These are phyloP conservation scores for Ganaspis sp. DNA, from an alignment of 1,140 invertebrate species.

Conservation along the genomic window DNA sequence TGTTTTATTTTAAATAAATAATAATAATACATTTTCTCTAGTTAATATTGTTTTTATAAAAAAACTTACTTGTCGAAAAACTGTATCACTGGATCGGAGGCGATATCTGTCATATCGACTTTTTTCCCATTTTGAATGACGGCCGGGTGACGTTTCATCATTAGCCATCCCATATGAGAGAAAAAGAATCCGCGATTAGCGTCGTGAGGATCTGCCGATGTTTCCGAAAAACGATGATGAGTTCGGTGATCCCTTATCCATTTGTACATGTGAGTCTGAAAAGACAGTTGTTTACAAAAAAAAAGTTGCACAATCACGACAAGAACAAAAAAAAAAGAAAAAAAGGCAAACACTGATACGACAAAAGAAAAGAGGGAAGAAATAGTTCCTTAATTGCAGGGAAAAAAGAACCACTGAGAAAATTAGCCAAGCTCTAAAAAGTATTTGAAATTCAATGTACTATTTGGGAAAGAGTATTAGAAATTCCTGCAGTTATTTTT, in stretches of 20 bases:
- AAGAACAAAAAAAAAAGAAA: not conserved
- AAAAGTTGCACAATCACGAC: not conserved
- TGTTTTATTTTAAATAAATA: too few species aligned
- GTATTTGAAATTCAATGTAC: conserved; percentile 5
- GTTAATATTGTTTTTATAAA: not conserved
- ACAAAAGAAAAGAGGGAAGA: too few species aligned
- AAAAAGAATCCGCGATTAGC: conserved; percentile 90
- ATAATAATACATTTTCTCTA: not conserved
- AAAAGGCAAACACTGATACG: not conserved
- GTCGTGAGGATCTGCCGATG: conserved; percentile 89
- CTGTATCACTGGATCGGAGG: conserved; percentile 84
- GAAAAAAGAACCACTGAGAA: not conserved
- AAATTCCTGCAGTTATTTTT: not conserved
- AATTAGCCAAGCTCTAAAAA: not conserved
- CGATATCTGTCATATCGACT: conserved; percentile 86
- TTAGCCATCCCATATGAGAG: conserved; percentile 89
- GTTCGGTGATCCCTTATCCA: conserved; percentile 86
- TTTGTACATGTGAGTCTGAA: conserved; percentile 73
- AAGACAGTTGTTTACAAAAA: not conserved
- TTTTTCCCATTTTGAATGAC: conserved; percentile 80
- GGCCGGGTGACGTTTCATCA: conserved; percentile 86
- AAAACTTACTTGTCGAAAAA: conserved; percentile 82
- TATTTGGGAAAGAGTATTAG: not conserved
- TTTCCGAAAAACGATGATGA: conserved; percentile 90
- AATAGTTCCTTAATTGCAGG: too few species aligned